Evolutionary conservation across 2,888 invertebrate species (phyloP).

Genomic region (Seira musarum): DNA sequence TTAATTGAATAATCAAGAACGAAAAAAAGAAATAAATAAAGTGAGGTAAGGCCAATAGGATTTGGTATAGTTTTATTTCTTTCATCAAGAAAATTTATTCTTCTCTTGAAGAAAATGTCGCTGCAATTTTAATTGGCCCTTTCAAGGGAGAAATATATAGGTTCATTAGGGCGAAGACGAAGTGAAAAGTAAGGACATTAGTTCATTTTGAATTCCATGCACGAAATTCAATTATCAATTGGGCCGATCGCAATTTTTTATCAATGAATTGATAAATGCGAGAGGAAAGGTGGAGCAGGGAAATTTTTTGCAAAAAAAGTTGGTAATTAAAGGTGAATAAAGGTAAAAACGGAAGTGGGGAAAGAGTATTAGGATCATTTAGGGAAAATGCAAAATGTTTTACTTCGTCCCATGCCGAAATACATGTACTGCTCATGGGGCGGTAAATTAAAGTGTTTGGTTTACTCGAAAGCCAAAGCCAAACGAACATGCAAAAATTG

Average conservation of each 20-base stretch:
- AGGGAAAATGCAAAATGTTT: background rate
- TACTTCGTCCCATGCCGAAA: background rate
- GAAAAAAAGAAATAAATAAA: background rate
- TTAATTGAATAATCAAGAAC: background rate
- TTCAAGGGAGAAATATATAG: background rate
- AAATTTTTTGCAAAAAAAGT: background rate
- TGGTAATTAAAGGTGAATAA: background rate
- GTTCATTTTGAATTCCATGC: background rate
- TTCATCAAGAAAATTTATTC: background rate
- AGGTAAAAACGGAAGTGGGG: background rate
- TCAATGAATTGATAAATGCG: background rate
- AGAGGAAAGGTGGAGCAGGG: background rate
- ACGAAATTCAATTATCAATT: slow-evolving; percentile 10
- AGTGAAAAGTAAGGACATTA: too few species aligned
- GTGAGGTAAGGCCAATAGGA: background rate
- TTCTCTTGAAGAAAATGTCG: background rate
- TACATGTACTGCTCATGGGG: background rate
- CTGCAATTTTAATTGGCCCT: slow-evolving; percentile 3
- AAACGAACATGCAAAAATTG: background rate
- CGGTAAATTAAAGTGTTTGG: too few species aligned
- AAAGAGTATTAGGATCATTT: background rate
- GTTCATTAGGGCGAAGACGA: background rate
- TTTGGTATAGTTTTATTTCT: background rate
- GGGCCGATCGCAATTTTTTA: slow-evolving; percentile 3
- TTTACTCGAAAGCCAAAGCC: background rate